These are phyloP conservation scores for Idaea biselata DNA, from an alignment of 2,888 invertebrate genomes.

Conservation along the genomic window DNA sequence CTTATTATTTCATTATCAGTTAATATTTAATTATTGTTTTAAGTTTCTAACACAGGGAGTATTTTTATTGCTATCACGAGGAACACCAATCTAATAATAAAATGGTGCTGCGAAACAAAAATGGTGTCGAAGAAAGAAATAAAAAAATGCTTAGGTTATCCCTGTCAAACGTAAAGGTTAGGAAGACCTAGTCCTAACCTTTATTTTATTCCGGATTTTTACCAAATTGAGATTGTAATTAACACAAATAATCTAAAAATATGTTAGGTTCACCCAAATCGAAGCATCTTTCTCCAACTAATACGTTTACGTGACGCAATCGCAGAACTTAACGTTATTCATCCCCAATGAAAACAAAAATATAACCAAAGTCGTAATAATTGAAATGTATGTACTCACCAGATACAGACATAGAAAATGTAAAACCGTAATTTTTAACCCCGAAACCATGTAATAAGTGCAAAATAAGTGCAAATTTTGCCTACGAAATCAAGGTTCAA, in stretches of 20 bases:
- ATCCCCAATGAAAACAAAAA: conserved; percentile 69
- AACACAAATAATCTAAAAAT: conserved; percentile 32
- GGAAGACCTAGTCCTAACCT: conserved; percentile 5
- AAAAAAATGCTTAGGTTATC: conserved; percentile 66
- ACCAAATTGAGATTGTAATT: neutral
- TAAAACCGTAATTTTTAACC: conserved; percentile 21
- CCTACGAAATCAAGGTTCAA: conserved; percentile 47
- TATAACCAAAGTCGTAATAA: conserved; percentile 59
- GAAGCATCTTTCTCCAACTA: conserved; percentile 50
- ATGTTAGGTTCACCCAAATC: conserved; percentile 49
- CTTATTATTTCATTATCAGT: conserved; percentile 44
- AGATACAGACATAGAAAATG: conserved; percentile 27
- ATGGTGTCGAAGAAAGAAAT: conserved; percentile 65
- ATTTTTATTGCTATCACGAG: conserved; percentile 10
- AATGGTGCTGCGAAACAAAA: conserved; percentile 64
- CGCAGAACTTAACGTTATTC: conserved; percentile 65
- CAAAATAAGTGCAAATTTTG: conserved; percentile 24
- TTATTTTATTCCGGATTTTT: neutral
- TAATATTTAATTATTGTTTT: neutral
- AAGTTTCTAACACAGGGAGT: neutral
- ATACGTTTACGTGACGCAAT: conserved; percentile 77
- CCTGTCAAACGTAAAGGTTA: conserved; percentile 72
- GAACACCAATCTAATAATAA: conserved; percentile 39
- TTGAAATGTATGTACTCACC: conserved; percentile 45
- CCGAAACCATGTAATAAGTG: neutral